Base-by-base conservation (phyloP, 2,113 vertebrate genomes). In the Ptyas mucosa region DNA sequence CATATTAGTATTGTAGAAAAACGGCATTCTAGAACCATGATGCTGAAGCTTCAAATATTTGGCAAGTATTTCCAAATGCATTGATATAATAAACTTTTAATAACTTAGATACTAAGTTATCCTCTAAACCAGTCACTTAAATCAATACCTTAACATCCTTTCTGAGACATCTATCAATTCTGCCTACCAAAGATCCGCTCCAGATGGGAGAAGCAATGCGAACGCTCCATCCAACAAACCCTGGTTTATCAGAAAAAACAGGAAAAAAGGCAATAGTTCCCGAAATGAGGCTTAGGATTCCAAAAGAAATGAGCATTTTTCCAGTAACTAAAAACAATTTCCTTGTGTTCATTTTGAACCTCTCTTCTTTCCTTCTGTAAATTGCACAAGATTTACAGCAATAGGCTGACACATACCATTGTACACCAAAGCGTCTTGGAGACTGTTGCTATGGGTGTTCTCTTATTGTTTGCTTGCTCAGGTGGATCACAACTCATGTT, bases 371-470 rank as follows among this genome's bases (percentile, higher is more conserved):
- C 43, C 23, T 46, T 91, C 6, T 91, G 57, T 93, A 34, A 15
- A 75, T 94, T 90, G 90, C 94, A 93, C 93, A 6, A 57, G 52
- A 64, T 94, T 94, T 94, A 96, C 96, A 61, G 58, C 58, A 96
- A 91, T 96, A 93, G 92, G 58, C 69, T 90, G 91, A 93, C 89
- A 91, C 3, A 14, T 94, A 61, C 96, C 97, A 95, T 86, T 75
- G 94, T 95, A 97, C 97, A 98, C 96, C 97, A 89, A 94, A 95
- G 95, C 96, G 95, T 97, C 98, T 97, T 97, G 94, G 98, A 97
- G 94, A 98, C 97, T 0, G 97, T 97, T 97, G 97, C 93, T 96
- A 97, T 54, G 88, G 96, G 95, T 88, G 94, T 91, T 89, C 2
- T 58, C 23, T 92, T 93, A 93, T 93, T 97, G 95, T 97, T 97